Percentiles rank a stretch among this genome's conserved stretches.
Conservation (phyloP, 30 jellyfish, hydroid and myxozoan species). For the Turritopsis dohrnii region DNA sequence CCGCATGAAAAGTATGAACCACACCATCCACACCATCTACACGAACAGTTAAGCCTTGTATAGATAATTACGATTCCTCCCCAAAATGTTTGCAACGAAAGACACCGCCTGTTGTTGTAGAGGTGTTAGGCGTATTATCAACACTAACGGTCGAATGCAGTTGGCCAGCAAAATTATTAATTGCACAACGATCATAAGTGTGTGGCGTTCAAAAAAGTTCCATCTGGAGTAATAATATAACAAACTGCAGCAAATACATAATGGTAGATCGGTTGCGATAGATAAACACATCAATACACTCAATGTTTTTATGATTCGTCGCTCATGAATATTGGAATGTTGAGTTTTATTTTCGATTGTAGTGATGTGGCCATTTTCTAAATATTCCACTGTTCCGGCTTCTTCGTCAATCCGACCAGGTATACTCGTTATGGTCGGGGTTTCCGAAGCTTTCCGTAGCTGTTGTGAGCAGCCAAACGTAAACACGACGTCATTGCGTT, state of each 20-base stretch:
- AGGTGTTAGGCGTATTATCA: neutral
- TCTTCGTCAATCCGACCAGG: neutral
- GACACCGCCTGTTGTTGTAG: neutral
- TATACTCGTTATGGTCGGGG: neutral
- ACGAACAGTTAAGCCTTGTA: neutral
- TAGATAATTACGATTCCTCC: neutral
- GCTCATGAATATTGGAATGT: neutral
- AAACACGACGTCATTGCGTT: neutral
- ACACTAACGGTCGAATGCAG: neutral
- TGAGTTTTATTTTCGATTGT: neutral
- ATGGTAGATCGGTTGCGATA: neutral
- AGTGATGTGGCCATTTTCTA: neutral
- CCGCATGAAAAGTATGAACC: no score
- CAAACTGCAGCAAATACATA: neutral
- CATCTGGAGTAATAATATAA: neutral
- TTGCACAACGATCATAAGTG: neutral
- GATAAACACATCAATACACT: neutral
- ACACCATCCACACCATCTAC: neutral
- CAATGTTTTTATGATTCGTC: neutral
- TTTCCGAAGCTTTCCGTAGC: neutral
- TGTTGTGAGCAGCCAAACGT: neutral
- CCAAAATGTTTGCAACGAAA: neutral
- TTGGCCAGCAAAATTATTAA: neutral
- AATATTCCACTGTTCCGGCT: neutral
- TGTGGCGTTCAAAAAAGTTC: neutral